Conservation (phyloP, 1,140 invertebrate species). For the Halictus rubicundus region DNA sequence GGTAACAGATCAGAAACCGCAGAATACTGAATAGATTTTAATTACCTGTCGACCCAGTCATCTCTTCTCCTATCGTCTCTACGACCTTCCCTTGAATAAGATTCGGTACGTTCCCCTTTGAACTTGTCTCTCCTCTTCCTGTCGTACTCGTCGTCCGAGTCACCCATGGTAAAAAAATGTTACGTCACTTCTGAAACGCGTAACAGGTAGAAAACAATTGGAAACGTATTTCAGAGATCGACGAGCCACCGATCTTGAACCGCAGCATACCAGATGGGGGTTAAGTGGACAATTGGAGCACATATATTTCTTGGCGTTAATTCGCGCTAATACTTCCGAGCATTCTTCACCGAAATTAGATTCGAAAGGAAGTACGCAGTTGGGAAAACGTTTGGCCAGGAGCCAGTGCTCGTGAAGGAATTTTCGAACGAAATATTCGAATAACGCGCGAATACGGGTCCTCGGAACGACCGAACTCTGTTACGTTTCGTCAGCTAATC, state of each 20-base stretch:
- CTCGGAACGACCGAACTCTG: neutral
- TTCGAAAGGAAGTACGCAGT: neutral
- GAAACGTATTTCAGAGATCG: neutral
- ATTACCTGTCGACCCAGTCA: conserved; percentile 87
- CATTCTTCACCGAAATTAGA: neutral
- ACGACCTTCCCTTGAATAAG: conserved; percentile 88
- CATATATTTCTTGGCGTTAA: neutral
- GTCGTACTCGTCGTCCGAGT: conserved; percentile 95
- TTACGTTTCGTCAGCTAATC: neutral
- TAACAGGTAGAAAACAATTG: neutral
- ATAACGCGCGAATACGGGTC: conserved; percentile 13
- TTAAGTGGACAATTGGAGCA: conserved; percentile 10
- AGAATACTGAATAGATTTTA: too few relatives aligned
- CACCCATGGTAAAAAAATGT: conserved; percentile 84
- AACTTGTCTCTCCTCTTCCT: conserved; percentile 94
- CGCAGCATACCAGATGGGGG: neutral
- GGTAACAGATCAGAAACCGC: too few relatives aligned
- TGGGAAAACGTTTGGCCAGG: neutral
- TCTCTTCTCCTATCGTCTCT: conserved; percentile 87
- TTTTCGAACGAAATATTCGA: conserved; percentile 34
- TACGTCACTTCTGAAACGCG: conserved; percentile 9
- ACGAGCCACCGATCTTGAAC: neutral
- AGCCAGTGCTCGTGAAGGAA: neutral
- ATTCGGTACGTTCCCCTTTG: conserved; percentile 89
- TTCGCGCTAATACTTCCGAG: neutral